Percentiles rank a stretch among this genome's conserved stretches.
Conservation (phyloP, 2,888 invertebrate genomes). For the Lithosia quadra region DNA sequence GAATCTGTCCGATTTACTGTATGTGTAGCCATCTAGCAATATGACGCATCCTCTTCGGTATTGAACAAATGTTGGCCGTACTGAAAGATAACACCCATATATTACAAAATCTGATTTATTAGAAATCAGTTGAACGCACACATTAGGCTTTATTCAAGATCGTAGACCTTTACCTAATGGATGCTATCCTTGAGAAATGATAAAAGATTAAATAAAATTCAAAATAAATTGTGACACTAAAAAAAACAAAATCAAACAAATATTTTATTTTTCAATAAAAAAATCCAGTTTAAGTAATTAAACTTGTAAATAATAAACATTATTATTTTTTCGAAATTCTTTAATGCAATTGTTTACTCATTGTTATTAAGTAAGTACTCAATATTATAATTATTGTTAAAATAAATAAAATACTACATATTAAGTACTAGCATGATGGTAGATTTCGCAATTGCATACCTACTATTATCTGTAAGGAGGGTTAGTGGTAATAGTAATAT, state of each 20-base stretch:
- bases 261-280: slow-evolving; percentile 3
- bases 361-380: no score
- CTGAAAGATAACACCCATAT: slow-evolving; percentile 8
- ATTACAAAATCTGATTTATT: neutral
- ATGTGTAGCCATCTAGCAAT: slow-evolving; percentile 51
- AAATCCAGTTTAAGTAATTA: neutral
- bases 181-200: no score
- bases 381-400: neutral
- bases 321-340: neutral
- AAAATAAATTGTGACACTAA: neutral
- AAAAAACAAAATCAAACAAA: neutral
- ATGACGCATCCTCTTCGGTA: slow-evolving; percentile 45
- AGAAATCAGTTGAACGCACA: neutral
- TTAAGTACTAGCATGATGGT: no score
- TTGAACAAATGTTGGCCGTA: slow-evolving; percentile 31
- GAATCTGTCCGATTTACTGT: slow-evolving; percentile 38
- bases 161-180: neutral
- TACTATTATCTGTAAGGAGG: neutral
- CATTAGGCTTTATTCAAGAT: neutral
- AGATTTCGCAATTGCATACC: neutral
- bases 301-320: neutral
- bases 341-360: neutral
- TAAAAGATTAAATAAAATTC: no score
- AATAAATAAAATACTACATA: neutral
- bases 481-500: neutral